phyloP scores from a whole-genome alignment of 2,888 invertebrate genomes.

The Drosophila dives region DNA sequence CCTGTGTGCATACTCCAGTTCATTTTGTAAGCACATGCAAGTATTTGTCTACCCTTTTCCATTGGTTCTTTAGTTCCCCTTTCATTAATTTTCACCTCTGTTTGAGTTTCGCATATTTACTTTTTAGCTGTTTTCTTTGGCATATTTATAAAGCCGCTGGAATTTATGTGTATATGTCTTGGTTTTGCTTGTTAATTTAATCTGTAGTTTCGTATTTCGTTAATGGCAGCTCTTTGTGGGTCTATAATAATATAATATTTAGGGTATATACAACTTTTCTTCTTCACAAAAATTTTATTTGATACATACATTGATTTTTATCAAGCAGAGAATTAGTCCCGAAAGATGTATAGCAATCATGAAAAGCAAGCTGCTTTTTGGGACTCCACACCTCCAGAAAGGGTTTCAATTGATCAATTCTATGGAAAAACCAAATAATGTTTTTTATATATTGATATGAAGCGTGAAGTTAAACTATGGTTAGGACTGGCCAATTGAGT shows the following conservation, averaged over 20 bases:
- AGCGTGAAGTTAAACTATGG: not conserved
- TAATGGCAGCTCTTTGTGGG: not conserved
- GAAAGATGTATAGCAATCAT: not conserved
- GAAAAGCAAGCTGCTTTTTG: not conserved
- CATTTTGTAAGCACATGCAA: constrained; percentile 56
- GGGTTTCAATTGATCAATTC: not conserved
- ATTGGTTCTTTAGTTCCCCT: constrained; percentile 35
- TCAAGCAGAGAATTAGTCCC: not conserved
- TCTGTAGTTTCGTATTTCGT: constrained; percentile 8
- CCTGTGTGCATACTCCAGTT: constrained; percentile 51
- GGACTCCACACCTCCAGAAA: not conserved
- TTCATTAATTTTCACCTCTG: constrained; percentile 32
- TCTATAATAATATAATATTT: not conserved
- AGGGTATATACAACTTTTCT: not conserved
- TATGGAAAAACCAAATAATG: not conserved
- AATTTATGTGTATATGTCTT: constrained; percentile 4
- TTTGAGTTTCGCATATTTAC: constrained; percentile 42
- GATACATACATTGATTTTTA: not conserved
- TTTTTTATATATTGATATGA: not conserved
- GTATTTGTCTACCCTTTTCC: constrained; percentile 51
- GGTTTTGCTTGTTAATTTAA: constrained; percentile 41
- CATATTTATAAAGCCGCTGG: constrained; percentile 7
- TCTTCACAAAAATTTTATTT: not conserved
- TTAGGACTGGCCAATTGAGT: not conserved
- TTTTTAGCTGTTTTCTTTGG: constrained; percentile 30